Evolutionary conservation across 2,888 invertebrate species (phyloP), one percentile per base, ranked within the genome.

Genomic region (Noctuana brunneofusca): DNA sequence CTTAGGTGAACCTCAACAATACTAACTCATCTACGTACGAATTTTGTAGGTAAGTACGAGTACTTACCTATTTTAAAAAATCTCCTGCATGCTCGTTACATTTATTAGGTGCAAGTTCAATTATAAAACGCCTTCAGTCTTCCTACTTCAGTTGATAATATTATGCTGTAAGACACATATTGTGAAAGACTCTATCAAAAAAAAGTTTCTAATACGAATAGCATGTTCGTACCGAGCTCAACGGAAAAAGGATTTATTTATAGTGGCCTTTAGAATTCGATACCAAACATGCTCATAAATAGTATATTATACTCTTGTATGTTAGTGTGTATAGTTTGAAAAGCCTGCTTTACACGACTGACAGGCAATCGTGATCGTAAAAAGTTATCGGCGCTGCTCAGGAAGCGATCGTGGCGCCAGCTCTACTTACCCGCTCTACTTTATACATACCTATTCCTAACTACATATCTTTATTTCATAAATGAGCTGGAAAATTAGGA

Each of bases 361-460:
- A 69, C 64, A 68, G 66, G 66, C 68, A 69, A 69, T 71, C 64
- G 66, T 60, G 64, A 66, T 70, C 72, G 69, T 73, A 73, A 73
- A 73, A 73, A 69, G 69, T 72, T 72, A 73, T 72, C 70, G 69
- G 56, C 58, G 64, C 65, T 55, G 66, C 66, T 72, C 73, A 71
- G 73, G 73, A 73, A 73, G 68, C 64, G 66, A 58, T 66, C 62
- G 65, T 64, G 69, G 71, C 72, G 71, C 71, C 69, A 64, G 62
- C 66, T 27, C 52, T 60, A 54, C 53, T 32, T 22, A n/a, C 12
- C 5, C 22, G 22, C 20, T 52, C 30, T 53, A 43, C 46, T 32
- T 27, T 38, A 22, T 48, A 49, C 4, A 16, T 30, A 55, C 0
- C 9, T 27, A 16, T 20, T 12, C 22, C 8, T 35, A 35, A 35